Evolutionary conservation across 2,113 vertebrate species (phyloP), one percentile per base, ranked within the genome.

Genomic region (Redunca redunca): DNA sequence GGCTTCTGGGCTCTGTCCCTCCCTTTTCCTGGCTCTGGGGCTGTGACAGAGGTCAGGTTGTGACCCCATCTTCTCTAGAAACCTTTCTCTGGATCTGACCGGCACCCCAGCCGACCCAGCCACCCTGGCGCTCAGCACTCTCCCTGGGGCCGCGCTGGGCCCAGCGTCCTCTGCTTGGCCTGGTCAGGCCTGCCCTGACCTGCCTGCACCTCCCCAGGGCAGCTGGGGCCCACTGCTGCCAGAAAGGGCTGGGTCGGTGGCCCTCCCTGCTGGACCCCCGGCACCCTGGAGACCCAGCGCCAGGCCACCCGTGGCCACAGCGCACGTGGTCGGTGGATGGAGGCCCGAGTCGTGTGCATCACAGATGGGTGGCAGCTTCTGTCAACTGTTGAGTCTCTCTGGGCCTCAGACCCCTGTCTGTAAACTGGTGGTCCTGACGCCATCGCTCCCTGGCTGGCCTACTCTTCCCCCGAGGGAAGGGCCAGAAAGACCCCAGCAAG

Each of bases 261-360:
- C 15, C 46, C 53, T 46, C n/a, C 7, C 30, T n/a, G 55, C 26
- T 62, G 15, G 25, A 25, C 7, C 9, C 23, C 23, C 3, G 4
- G 52, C 19, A 1, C 2, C 50, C 81, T 4, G 14, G 46, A 19
- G 28, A 1, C 50, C 67, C 43, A 11, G 9, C 1, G 15, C 57
- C 17, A 2, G 28, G 3, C 6, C 40, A 26, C 26, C 8, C 0
- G 0, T 1, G 48, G 62, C 33, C 50, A 5, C 71, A 40, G 50
- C 43, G 28, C 46, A 5, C 0, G 0, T 1, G 78, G 26, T 5
- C 16, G 15, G 30, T 19, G 57, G 28, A 14, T 52, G 0, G 3
- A 81, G 43, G 62, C 57, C 52, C 0, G 1, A 58, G 36, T 21
- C 6, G 0, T 15, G 0, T 2, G 52, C 7, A 6, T 40, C 0